phyloP scores from a whole-genome alignment of 2,888 invertebrate genomes.

The Orthonychiurus folsomi region DNA sequence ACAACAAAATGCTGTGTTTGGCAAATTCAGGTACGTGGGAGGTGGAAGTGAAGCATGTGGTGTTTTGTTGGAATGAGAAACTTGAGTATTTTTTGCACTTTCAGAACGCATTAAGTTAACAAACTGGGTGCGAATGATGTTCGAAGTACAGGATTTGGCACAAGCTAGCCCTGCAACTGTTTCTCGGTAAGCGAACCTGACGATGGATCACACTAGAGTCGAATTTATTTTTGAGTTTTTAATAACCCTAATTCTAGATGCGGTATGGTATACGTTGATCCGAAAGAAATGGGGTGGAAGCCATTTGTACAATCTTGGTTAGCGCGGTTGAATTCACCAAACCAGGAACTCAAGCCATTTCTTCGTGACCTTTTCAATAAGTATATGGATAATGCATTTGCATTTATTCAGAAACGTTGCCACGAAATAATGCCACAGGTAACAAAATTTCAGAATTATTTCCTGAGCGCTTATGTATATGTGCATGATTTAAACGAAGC shows the following conservation, averaged over 20 bases:
- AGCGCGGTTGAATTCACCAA: constrained; percentile 49
- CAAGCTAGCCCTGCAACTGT: constrained; percentile 90
- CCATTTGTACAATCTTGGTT: constrained; percentile 74
- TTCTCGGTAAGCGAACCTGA: constrained; percentile 48
- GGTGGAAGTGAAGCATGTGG: no score
- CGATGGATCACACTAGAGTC: not conserved
- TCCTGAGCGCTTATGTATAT: not conserved
- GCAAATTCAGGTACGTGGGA: no score
- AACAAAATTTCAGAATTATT: constrained; percentile 16
- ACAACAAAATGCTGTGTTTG: constrained; percentile 85
- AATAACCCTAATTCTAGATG: constrained; percentile 41
- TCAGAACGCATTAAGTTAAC: constrained; percentile 75
- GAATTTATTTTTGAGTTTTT: constrained; percentile 4
- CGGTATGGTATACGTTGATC: constrained; percentile 84
- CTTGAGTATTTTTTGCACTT: no score
- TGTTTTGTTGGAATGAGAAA: no score
- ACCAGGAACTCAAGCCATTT: constrained; percentile 55
- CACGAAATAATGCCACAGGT: constrained; percentile 67
- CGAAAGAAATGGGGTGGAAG: constrained; percentile 69
- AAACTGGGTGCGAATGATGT: constrained; percentile 63
- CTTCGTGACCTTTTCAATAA: constrained; percentile 57
- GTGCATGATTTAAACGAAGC: not conserved
- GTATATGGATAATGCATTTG: constrained; percentile 59
- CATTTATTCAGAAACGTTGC: constrained; percentile 60
- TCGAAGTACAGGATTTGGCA: constrained; percentile 60